Base-by-base conservation (phyloP, 2,797 vertebrate genomes). In the Danio aesculapii region DNA sequence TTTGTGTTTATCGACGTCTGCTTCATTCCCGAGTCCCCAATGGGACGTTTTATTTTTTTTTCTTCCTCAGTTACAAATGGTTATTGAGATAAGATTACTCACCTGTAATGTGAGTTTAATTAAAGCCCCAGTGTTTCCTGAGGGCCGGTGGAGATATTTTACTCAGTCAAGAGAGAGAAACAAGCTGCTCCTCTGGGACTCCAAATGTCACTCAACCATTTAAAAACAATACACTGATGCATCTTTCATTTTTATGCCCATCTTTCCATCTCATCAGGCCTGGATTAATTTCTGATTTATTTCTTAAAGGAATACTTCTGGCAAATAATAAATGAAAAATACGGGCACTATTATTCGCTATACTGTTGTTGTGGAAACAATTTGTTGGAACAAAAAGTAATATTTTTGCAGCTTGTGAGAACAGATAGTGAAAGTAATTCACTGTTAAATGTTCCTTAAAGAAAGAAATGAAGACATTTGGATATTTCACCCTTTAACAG, bases 71-170 rank as follows among this genome's bases (percentile, higher is more conserved):
- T 84, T 81, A 77, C 79, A 66, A 71, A 80, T 73, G 77, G 77
- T 71, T 76, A 71, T 77, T 71, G 69, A 81, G 68, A 81, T 77
- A 81, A 84, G 74, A 77, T 52, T 44, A 73, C 61, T 73, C 61
- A 71, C 67, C 77, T 83, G 76, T 75, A 62, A 83, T 83, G 76
- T 44, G 64, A 75, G 70, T 75, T 79, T 75, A 83, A 83, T 83
- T 79, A 83, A 79, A 79, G 64, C 62, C 43, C 58, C 59, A 61
- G 11, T 79, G 62, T 52, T 74, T 83, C 70, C 76, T 63, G n/a
- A 44, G 70, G 68, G 52, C 41, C 52, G 30, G 52, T 9, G 4
- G 46, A 67, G 69, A 41, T 6, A 44, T 53, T 67, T 67, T 61
- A 64, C 46, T 64, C 69, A 74, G 12, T 43, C 70, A 59, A 59